Evolutionary conservation across 2,113 vertebrate species (phyloP).

Genomic region (Bos indicus): DNA sequence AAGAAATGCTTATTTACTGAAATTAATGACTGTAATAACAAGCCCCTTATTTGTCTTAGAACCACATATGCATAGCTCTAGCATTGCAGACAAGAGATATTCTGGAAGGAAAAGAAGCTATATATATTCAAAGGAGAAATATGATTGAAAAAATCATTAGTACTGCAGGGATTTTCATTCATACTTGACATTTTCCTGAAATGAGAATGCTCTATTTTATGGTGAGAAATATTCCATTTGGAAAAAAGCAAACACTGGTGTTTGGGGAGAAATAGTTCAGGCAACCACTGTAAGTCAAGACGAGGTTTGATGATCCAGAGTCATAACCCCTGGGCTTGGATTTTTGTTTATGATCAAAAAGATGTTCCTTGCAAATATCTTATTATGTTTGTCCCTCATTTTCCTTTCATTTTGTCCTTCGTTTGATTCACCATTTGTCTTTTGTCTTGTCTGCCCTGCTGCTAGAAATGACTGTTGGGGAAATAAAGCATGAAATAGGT

Average conservation of each 20-base stretch:
- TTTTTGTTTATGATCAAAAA: constrained; percentile 48
- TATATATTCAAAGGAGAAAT: constrained; percentile 49
- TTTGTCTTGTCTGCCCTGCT: constrained; percentile 13
- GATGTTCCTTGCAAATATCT: constrained; percentile 33
- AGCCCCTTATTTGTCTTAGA: constrained; percentile 32
- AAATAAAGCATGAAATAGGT: constrained; percentile 61
- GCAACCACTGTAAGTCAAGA: constrained; percentile 4
- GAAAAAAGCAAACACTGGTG: constrained; percentile 49
- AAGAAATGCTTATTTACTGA: neutral
- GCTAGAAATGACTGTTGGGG: constrained; percentile 44
- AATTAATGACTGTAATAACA: constrained; percentile 32
- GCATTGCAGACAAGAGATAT: neutral
- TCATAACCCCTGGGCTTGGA: constrained; percentile 14
- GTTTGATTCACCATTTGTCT: constrained; percentile 39
- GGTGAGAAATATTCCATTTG: constrained; percentile 55
- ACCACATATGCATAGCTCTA: neutral
- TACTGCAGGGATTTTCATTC: constrained; percentile 40
- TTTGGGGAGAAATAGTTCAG: constrained; percentile 35
- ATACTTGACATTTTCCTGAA: constrained; percentile 63
- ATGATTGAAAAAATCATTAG: constrained; percentile 58
- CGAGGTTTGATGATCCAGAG: constrained; percentile 34
- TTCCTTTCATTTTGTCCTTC: constrained; percentile 51
- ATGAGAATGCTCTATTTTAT: constrained; percentile 46
- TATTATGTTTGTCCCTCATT: constrained; percentile 35
- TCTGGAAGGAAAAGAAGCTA: constrained; percentile 23